A percentile compares a stretch with the other conserved stretches of the same genome.
Evolutionary conservation across 2,888 invertebrate species (phyloP).

Genomic region (Agriopis aurantiaria): DNA sequence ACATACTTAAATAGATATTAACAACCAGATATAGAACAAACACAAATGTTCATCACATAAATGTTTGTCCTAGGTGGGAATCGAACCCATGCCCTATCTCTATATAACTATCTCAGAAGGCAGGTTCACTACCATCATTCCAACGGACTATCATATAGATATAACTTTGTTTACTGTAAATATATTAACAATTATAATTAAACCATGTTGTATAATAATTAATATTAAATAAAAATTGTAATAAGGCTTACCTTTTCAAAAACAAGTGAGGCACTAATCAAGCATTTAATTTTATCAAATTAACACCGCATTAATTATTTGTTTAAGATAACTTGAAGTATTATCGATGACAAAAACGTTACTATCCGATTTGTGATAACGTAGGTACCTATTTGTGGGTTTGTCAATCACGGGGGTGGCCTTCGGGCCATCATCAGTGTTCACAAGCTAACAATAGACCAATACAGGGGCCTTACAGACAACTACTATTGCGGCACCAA

Average conservation of each 20-base stretch:
- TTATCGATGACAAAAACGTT: constrained; percentile 14
- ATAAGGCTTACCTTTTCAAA: constrained; percentile 28
- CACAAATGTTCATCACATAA: no score
- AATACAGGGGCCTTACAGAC: background rate
- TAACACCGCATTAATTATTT: constrained; percentile 32
- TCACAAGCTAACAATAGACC: background rate
- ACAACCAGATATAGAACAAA: no score
- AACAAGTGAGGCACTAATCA: constrained; percentile 29
- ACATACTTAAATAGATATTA: no score
- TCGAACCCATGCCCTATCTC: no score
- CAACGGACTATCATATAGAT: no score
- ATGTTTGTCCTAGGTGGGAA: no score
- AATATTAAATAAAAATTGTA: background rate
- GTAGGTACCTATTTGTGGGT: background rate
- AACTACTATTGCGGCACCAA: no score
- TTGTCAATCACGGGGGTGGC: background rate
- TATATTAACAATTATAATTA: no score
- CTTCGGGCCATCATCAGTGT: background rate
- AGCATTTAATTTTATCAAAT: constrained; percentile 17
- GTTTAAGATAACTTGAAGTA: constrained; percentile 18
- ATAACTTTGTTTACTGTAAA: no score
- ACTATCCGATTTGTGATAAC: constrained; percentile 11
- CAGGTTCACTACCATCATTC: no score
- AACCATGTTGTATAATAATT: no score
- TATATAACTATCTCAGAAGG: no score